Evolutionary conservation across 2,113 vertebrate species (phyloP).

Genomic region (Oplegnathus fasciatus): DNA sequence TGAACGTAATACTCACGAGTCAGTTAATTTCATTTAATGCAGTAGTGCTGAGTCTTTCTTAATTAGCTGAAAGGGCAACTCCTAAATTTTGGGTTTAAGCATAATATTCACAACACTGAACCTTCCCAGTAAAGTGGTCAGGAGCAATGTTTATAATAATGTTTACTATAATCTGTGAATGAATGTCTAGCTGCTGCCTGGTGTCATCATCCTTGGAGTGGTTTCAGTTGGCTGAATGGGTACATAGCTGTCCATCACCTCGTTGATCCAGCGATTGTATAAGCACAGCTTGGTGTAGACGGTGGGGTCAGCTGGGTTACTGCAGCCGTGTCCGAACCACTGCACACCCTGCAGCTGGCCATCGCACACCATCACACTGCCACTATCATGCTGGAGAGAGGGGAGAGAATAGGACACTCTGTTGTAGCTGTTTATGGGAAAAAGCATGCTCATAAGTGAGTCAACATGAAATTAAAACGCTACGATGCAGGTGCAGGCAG

Average conservation of each 20-base stretch:
- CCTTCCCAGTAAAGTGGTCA: too few species aligned
- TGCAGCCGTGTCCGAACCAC: constrained; percentile 62
- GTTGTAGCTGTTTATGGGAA: background rate
- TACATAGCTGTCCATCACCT: constrained; percentile 30
- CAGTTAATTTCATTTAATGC: background rate
- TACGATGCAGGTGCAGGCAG: background rate
- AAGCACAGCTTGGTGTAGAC: constrained; percentile 68
- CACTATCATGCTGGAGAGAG: constrained; percentile 34
- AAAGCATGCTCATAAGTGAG: background rate
- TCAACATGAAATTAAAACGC: background rate
- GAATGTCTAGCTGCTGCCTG: background rate
- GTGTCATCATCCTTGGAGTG: background rate
- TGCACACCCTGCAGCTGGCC: constrained; percentile 74
- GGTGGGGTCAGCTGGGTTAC: constrained; percentile 31
- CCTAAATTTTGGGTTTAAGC: background rate
- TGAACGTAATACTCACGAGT: background rate
- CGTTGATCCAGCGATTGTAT: constrained; percentile 65
- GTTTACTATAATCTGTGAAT: background rate
- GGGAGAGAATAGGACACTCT: background rate
- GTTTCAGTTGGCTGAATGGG: background rate
- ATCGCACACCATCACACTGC: constrained; percentile 71
- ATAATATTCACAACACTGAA: background rate
- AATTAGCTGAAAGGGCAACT: background rate
- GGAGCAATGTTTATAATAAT: background rate
- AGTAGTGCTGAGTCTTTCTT: background rate